A percentile compares a stretch with the other conserved stretches of the same genome.
These are phyloP conservation scores for Esox niger DNA, from an alignment of 2,113 vertebrate genomes.

Conservation along the genomic window DNA sequence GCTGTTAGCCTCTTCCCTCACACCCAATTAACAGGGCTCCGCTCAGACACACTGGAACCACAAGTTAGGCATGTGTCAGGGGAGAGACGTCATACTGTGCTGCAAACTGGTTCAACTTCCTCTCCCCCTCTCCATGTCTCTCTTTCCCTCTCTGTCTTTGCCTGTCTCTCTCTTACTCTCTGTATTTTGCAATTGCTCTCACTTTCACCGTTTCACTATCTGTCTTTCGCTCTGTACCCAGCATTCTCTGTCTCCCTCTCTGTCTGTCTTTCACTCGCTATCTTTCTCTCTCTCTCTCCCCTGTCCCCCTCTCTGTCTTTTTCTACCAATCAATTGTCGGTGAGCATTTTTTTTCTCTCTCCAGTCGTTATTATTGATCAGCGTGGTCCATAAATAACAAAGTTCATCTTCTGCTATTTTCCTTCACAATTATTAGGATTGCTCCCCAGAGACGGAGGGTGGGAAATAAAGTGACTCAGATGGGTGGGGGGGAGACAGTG, in stretches of 20 bases:
- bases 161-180: no score
- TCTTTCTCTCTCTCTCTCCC: no score
- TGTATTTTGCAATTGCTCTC: no score
- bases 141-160: not conserved
- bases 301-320: not conserved
- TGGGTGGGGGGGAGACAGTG: not conserved
- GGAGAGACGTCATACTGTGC: slow-evolving; percentile 38
- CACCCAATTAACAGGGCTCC: slow-evolving; percentile 32
- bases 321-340: not conserved
- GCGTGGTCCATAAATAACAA: not conserved
- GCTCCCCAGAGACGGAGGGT: not conserved
- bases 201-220: no score
- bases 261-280: slow-evolving; percentile 7
- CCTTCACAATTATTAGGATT: not conserved
- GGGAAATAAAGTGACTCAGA: not conserved
- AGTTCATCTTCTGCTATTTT: not conserved
- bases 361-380: not conserved
- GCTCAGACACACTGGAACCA: slow-evolving; percentile 11
- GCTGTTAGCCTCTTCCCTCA: slow-evolving; percentile 35
- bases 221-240: no score
- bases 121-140: not conserved
- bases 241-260: not conserved
- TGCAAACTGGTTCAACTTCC: slow-evolving; percentile 12
- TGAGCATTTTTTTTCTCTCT: not conserved
- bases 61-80: slow-evolving; percentile 27